A percentile compares a stretch with the other conserved stretches of the same genome.
Evolutionary conservation across 2,113 vertebrate genomes (phyloP).

Genomic region (Anser brachyrhynchus): DNA sequence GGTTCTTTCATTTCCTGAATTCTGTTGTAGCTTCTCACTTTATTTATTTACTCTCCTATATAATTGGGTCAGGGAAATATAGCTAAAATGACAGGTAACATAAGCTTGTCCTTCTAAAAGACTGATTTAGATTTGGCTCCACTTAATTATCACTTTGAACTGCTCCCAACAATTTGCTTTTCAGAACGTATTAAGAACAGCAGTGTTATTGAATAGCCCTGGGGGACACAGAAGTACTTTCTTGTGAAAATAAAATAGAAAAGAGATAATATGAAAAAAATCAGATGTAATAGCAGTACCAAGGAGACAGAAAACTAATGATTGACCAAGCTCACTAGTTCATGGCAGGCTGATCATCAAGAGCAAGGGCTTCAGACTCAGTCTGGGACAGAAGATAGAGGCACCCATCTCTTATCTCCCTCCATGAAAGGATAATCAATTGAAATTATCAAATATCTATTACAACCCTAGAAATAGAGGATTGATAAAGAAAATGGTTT

Average conservation of each 20-base stretch:
- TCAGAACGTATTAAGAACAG: background rate
- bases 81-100: background rate
- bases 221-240: background rate
- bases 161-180: background rate
- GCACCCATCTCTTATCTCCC: background rate
- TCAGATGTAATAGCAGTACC: background rate
- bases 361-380: background rate
- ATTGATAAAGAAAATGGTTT: background rate
- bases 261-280: background rate
- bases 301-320: background rate
- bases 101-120: background rate
- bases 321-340: background rate
- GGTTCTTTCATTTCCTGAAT: background rate
- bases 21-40: background rate
- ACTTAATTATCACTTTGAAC: background rate
- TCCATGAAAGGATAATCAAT: background rate
- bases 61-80: rapidly evolving
- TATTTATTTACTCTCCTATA: background rate
- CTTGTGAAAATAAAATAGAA: background rate
- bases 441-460: background rate
- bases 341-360: background rate
- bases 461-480: background rate
- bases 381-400: background rate
- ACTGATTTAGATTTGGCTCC: background rate
- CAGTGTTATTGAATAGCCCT: background rate